Percentiles rank a stretch among this genome's conserved stretches.
Evolutionary conservation across 1,140 invertebrate species (phyloP).

Genomic region (Centruroides vittatus): DNA sequence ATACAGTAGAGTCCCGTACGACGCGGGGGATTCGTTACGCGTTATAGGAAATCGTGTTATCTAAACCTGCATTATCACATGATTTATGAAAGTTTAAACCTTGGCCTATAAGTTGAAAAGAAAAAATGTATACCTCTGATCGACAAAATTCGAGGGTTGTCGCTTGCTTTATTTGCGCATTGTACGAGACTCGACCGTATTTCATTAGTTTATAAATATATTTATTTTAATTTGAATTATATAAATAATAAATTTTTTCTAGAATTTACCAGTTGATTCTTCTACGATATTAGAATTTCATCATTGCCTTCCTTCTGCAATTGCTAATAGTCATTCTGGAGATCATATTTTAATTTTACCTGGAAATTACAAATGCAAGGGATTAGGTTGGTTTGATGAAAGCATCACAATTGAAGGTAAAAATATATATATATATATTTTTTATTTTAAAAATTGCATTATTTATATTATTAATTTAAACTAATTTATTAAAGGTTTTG

Average conservation of each 20-base stretch:
- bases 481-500: conserved; percentile 1
- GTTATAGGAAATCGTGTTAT: too few species aligned
- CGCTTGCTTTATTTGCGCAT: too few species aligned
- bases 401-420: conserved; percentile 12
- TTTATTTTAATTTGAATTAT: too few species aligned
- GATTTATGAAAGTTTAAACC: too few species aligned
- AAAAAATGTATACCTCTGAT: too few species aligned
- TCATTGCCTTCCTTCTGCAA: conserved; percentile 7
- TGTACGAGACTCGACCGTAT: too few species aligned
- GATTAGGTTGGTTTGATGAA: conserved; percentile 16
- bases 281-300: conserved; percentile 10
- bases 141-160: too few species aligned
- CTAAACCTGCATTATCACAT: too few species aligned
- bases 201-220: too few species aligned
- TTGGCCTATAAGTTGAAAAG: too few species aligned
- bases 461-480: background rate
- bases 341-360: conserved; percentile 16
- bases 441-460: background rate
- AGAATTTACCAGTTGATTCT: conserved; percentile 3
- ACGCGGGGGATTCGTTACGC: too few species aligned
- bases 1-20: too few species aligned
- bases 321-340: conserved; percentile 8
- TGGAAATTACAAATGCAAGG: conserved; percentile 13
- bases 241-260: background rate
- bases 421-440: background rate